Base-by-base conservation (phyloP, 1,140 invertebrate genomes). In the Drosophila guanche region DNA sequence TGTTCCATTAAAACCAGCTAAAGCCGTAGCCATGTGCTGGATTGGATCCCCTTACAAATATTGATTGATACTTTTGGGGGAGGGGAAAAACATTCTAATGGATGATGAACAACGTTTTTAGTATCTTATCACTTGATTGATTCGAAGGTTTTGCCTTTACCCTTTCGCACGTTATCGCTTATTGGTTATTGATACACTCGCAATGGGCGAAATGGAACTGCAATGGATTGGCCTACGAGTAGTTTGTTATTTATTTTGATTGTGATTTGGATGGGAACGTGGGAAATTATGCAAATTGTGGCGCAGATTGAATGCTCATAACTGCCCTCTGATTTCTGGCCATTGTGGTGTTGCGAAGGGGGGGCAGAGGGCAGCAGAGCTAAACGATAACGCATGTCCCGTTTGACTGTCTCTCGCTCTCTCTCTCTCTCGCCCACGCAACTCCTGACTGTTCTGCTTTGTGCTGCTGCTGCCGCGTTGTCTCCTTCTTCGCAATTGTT, bases 281-380 rank as follows among this genome's bases (percentile, higher is more conserved):
- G 83, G 78, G 83, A 88, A 88, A 89, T 76, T 83, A 88, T 86
- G 84, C 83, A 86, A 86, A 86, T 86, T 74, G 83, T 60, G 58
- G 42, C 75, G 68, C 73, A 81, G 78, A 86, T 85, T 85, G 77
- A 60, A 85, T 85, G 80, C 61, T 76, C 76, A 73, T 73, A 81
- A 85, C 76, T 20, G 16, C 16, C 16, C 73, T 54, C 55, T 53
- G 57, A 51, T 59, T 76, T 56, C 76, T 80, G 76, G 79, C 80
- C 0, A 33, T 8, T 8, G 8, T 33, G 3, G 29, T 20, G 16
- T 20, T 20, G 16, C 16, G 29, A 7, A 7, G 5, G 27, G 7
- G 27, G 27, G 3, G 3, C 3, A 55, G 37, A 29, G 56, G 43
- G 46, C 33, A 29, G 47, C 27, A 56, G 56, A 27, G 25, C 63